Evolutionary conservation across 30 jellyfish, hydroid and myxozoan genomes (phyloP).

Genomic region (Aurelia aurita): DNA sequence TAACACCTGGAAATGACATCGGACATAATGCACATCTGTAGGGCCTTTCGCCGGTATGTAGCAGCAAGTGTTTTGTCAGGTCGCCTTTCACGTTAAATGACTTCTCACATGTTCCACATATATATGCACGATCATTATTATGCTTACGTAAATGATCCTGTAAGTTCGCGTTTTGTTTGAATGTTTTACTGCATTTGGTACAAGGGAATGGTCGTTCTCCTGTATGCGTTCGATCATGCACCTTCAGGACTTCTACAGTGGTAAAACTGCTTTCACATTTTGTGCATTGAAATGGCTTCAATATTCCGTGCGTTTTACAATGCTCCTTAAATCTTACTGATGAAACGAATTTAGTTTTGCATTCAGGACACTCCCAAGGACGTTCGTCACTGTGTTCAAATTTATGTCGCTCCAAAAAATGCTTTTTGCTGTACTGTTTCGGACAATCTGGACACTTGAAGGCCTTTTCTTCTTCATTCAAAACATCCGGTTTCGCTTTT

Average conservation of each 20-base stretch:
- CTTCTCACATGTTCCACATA: constrained; percentile 62
- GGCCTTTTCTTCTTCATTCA: constrained; percentile 1
- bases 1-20: constrained; percentile 65
- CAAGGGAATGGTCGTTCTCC: constrained; percentile 69
- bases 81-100: constrained; percentile 72
- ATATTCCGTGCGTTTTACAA: constrained; percentile 82
- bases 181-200: constrained; percentile 46
- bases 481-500: not conserved
- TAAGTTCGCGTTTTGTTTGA: constrained; percentile 69
- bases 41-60: constrained; percentile 75
- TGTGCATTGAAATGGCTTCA: constrained; percentile 63
- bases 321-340: constrained; percentile 53
- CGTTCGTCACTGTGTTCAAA: constrained; percentile 1
- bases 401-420: constrained; percentile 25
- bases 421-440: constrained; percentile 16
- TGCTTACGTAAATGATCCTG: constrained; percentile 76
- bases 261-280: constrained; percentile 43
- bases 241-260: constrained; percentile 56
- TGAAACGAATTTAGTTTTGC: constrained; percentile 43
- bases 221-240: constrained; percentile 75
- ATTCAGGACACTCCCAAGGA: constrained; percentile 51
- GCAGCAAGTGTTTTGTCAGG: constrained; percentile 62
- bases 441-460: constrained; percentile 47
- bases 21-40: constrained; percentile 37
- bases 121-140: constrained; percentile 59